These are phyloP conservation scores for Anticlea derivata DNA, from an alignment of 2,888 invertebrate species.

Conservation along the genomic window DNA sequence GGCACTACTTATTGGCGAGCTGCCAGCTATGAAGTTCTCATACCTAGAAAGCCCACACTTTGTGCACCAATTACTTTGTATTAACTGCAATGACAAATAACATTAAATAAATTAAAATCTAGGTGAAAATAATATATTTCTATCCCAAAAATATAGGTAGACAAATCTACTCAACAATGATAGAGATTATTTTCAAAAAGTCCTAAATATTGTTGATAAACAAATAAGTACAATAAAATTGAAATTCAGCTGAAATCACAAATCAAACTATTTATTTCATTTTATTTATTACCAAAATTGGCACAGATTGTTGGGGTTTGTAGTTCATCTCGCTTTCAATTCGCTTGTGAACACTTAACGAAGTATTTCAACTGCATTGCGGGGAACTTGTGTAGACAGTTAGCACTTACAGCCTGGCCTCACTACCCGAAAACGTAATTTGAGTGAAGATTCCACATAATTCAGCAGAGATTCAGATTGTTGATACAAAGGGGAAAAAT, in stretches of 20 bases:
- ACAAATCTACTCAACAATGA: no score
- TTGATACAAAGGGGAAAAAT: background rate
- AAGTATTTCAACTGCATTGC: constrained; percentile 23
- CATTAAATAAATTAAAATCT: background rate
- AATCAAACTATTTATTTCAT: background rate
- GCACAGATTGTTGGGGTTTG: constrained; percentile 10
- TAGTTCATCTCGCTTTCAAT: constrained; percentile 7
- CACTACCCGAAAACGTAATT: background rate
- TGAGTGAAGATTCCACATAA: no score
- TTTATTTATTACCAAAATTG: constrained; percentile 12
- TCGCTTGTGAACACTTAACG: background rate
- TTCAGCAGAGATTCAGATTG: no score
- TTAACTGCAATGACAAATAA: constrained; percentile 15
- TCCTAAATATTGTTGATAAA: no score
- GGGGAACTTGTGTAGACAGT: constrained; percentile 8
- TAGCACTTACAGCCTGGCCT: background rate
- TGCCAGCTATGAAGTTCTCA: constrained; percentile 54
- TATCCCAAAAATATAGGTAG: no score
- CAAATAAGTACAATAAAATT: no score
- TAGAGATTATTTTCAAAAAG: no score
- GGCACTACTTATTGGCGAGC: constrained; percentile 51
- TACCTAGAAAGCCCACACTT: constrained; percentile 46
- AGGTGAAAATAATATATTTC: no score
- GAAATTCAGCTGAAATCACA: background rate
- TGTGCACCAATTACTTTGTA: constrained; percentile 38